A percentile compares a stretch with the other conserved stretches of the same genome.
phyloP scores from a whole-genome alignment of 2,113 vertebrate species.

The Neolamprologus falcicula region DNA sequence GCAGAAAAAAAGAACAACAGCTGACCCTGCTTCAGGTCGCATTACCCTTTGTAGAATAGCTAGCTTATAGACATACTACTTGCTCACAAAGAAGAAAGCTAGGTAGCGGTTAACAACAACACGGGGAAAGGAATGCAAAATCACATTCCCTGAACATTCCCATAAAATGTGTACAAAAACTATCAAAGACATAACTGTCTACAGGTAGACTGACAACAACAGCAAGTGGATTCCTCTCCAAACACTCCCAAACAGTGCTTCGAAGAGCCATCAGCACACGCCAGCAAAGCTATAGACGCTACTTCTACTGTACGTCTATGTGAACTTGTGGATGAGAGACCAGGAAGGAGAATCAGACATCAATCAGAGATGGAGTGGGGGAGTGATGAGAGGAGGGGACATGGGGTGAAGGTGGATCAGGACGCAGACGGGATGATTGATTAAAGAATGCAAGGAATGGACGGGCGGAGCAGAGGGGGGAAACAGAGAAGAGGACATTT shows the following conservation, averaged over 20 bases:
- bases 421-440: conserved; percentile 55
- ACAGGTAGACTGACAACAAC: conserved; percentile 4
- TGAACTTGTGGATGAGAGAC: not conserved
- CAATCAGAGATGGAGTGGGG: conserved; percentile 2
- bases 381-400: not conserved
- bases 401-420: conserved; percentile 45
- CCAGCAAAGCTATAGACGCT: conserved; percentile 4
- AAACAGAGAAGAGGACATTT: conserved; percentile 22
- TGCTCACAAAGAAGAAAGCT: not conserved
- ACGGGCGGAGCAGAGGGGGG: conserved; percentile 1
- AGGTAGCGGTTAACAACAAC: not conserved
- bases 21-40: conserved; percentile 11
- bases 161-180: conserved; percentile 27
- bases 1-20: not conserved
- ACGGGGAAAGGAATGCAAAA: conserved; percentile 8
- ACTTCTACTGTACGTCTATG: conserved; percentile 25
- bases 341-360: conserved; percentile 20
- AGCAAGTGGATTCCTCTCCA: conserved; percentile 11
- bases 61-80: conserved; percentile 20
- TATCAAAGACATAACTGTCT: conserved; percentile 31
- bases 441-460: conserved; percentile 51
- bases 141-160: conserved; percentile 53
- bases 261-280: not conserved
- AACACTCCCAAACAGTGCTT: not conserved
- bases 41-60: conserved; percentile 2